Conservation (phyloP, 2,888 invertebrate species). For the Griposia aprilina region DNA sequence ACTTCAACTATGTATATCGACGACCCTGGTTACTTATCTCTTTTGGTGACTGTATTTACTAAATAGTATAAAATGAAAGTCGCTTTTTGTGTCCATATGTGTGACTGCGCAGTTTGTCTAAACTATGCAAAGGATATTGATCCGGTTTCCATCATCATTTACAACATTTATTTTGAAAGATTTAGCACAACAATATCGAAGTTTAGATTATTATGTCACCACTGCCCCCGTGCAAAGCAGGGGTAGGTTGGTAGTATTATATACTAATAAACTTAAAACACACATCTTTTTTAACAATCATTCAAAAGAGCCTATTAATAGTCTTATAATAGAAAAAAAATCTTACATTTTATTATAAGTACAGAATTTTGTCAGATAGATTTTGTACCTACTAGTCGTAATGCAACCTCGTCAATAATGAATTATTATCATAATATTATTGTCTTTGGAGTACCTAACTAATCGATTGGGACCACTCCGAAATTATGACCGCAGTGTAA, state of each 20-base stretch:
- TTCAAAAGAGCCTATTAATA: background rate
- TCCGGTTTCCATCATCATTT: background rate
- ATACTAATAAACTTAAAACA: background rate
- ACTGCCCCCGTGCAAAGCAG: no score
- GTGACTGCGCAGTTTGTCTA: background rate
- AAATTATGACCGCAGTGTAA: background rate
- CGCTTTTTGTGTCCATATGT: background rate
- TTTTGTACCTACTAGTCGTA: background rate
- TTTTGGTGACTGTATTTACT: background rate
- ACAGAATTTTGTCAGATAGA: background rate
- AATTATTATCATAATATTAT: background rate
- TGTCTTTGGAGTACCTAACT: background rate
- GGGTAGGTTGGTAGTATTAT: background rate
- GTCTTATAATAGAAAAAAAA: background rate
- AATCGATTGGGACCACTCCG: background rate
- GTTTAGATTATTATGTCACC: background rate
- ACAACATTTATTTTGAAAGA: background rate
- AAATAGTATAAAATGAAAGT: background rate
- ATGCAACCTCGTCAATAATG: background rate
- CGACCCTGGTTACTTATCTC: no score
- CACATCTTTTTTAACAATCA: background rate
- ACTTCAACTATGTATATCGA: no score
- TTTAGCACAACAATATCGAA: background rate
- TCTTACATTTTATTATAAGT: background rate
- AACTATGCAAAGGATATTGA: background rate